These are phyloP conservation scores for Mobula hypostoma DNA, from an alignment of 2,113 vertebrate genomes.

Conservation along the genomic window DNA sequence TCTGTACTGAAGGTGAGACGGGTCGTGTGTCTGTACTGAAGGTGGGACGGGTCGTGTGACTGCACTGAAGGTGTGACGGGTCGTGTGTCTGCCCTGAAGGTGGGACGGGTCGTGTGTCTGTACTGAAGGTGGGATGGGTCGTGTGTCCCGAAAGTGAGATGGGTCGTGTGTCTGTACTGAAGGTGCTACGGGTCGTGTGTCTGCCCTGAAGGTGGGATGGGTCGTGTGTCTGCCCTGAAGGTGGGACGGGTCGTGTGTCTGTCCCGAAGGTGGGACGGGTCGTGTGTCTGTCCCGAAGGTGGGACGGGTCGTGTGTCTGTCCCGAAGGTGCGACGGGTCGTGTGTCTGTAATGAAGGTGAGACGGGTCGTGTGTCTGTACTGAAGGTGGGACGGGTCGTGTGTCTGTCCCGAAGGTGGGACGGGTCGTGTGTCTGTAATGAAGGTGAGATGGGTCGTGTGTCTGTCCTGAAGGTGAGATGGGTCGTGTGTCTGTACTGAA, in stretches of 20 bases:
- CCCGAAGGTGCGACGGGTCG: no score
- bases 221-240: constrained; percentile 52
- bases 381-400: constrained; percentile 61
- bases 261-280: no score
- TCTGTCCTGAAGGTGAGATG: no score
- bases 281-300: no score
- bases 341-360: no score
- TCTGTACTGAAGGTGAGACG: constrained; percentile 72
- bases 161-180: constrained; percentile 47
- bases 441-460: no score
- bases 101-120: constrained; percentile 46
- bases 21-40: not conserved
- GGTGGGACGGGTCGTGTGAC: no score
- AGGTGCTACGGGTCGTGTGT: constrained; percentile 53
- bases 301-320: constrained; percentile 39
- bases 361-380: constrained; percentile 39
- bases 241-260: constrained; percentile 51
- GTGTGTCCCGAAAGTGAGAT: constrained; percentile 71
- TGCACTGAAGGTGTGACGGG: constrained; percentile 68
- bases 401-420: not conserved
- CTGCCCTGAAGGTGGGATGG: constrained; percentile 64
- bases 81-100: constrained; percentile 57
- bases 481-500: constrained; percentile 48
- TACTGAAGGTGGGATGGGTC: no score
- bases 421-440: no score